Evolutionary conservation across 2,888 invertebrate genomes (phyloP), one percentile per base, ranked within the genome.

Genomic region (Scotopteryx bipunctaria): DNA sequence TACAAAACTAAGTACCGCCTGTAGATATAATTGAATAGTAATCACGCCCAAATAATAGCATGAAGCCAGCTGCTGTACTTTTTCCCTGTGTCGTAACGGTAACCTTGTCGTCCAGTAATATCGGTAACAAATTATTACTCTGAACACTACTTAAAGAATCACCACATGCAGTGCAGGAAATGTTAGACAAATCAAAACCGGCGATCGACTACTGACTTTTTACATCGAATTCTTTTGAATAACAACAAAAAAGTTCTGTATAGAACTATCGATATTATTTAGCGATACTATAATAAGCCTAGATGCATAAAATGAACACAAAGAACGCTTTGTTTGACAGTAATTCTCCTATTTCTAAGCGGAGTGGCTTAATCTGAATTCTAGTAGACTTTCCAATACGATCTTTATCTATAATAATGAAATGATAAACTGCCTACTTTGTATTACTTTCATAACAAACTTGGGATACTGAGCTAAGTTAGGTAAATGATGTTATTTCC

Each of bases 41-140:
- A 53, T 43, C 23, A 35, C 14, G n/a, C 9, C 21, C 21, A 43
- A 48, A 53, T 48, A 19, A 25, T 9, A 19, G 29, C 21, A 16
- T 8, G 8, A 25, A 5, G 1, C 6, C 25, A 44, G 48, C 47
- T 47, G 46, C 38, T 27, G 21, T 48, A 29, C 44, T 43, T 29
- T 33, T 54, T 40, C 35, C n/a, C 52, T 48, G 27, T 41, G 40
- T 19, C 31, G 17, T 85, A 86, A 86, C 87, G 81, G 85, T 86
- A 82, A 81, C 77, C 73, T 81, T 78, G 80, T 82, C 84, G 75
- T 78, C 69, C 25, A 17, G 19, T 72, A 66, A 69, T 82, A 84
- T 84, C 73, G 74, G 74, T 83, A 81, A 86, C 87, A 88, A 88
- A 89, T 89, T 86, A 85, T 81, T 81, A 66, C 67, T 73, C 70